Evolutionary conservation across 1,140 invertebrate genomes (phyloP).

Genomic region (Drosophila burlai): DNA sequence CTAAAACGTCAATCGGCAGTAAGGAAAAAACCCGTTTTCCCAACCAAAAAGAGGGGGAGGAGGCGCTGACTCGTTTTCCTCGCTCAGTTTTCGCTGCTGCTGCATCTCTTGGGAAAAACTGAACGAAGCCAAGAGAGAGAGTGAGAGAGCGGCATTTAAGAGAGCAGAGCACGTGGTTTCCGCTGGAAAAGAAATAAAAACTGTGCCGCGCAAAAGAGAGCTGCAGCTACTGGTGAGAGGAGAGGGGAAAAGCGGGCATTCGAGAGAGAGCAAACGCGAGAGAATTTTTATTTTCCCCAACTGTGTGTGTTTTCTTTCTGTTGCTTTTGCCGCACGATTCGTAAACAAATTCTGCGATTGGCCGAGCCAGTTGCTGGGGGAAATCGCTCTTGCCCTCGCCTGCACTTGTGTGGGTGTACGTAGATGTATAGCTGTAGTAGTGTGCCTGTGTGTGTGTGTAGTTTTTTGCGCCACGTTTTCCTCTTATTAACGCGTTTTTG

Average conservation of each 20-base stretch:
- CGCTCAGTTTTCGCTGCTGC: slow-evolving; percentile 8
- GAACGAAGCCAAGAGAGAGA: slow-evolving; percentile 65
- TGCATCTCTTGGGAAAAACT: slow-evolving; percentile 52
- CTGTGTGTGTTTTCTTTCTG: slow-evolving; percentile 74
- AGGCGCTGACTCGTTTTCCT: not conserved
- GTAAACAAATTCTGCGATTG: slow-evolving; percentile 85
- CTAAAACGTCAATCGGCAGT: slow-evolving; percentile 41
- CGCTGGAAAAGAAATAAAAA: slow-evolving; percentile 47
- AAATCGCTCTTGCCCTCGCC: slow-evolving; percentile 35
- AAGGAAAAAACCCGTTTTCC: slow-evolving; percentile 33
- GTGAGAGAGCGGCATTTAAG: slow-evolving; percentile 25
- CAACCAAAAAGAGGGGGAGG: slow-evolving; percentile 22
- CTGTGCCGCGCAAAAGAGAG: slow-evolving; percentile 36
- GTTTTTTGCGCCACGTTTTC: slow-evolving; percentile 80
- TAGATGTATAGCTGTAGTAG: not conserved
- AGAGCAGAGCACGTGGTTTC: slow-evolving; percentile 12
- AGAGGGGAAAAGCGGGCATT: slow-evolving; percentile 17
- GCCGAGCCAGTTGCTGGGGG: slow-evolving; percentile 43
- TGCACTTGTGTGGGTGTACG: slow-evolving; percentile 11
- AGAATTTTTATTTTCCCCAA: slow-evolving; percentile 47
- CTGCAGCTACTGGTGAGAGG: slow-evolving; percentile 4
- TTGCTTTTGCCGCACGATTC: slow-evolving; percentile 80
- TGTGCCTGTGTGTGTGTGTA: slow-evolving; percentile 48
- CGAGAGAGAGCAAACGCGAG: slow-evolving; percentile 34
- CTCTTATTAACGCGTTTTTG: slow-evolving; percentile 83